These are phyloP conservation scores for Clupea harengus DNA, from an alignment of 2,113 vertebrate genomes.

Conservation along the genomic window DNA sequence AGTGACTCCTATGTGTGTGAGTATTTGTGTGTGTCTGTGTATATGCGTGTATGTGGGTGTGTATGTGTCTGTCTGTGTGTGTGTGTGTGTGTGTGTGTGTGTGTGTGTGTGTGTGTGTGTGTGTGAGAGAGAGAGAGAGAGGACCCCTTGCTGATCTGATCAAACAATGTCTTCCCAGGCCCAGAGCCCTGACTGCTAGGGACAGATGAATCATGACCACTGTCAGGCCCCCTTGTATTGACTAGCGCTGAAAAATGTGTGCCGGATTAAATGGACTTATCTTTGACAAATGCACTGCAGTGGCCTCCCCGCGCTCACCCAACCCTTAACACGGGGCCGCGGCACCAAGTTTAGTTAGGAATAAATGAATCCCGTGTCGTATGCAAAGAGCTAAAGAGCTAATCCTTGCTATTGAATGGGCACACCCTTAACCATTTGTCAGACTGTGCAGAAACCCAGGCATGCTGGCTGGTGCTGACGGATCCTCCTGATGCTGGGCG, in stretches of 20 bases:
- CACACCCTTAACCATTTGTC: slow-evolving; percentile 17
- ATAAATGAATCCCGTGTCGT: slow-evolving; percentile 2
- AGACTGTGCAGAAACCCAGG: background rate
- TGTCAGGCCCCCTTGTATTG: slow-evolving; percentile 29
- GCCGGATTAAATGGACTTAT: slow-evolving; percentile 34
- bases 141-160: slow-evolving; percentile 23
- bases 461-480: background rate
- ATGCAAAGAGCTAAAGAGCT: slow-evolving; percentile 19
- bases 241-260: slow-evolving; percentile 28
- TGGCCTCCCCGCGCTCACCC: background rate
- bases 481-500: background rate
- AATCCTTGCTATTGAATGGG: background rate
- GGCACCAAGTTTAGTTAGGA: slow-evolving; percentile 23
- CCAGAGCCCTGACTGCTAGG: slow-evolving; percentile 23
- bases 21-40: background rate
- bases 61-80: background rate
- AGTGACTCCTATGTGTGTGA: no score
- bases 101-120: background rate
- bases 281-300: slow-evolving; percentile 23
- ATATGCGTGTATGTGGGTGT: slow-evolving; percentile 5
- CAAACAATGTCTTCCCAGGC: slow-evolving; percentile 22
- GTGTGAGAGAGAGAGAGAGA: background rate
- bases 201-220: slow-evolving; percentile 34
- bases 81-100: background rate
- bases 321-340: background rate